Base-by-base conservation (phyloP, 2,888 invertebrate species). In the Synanthedon andrenaeformis region DNA sequence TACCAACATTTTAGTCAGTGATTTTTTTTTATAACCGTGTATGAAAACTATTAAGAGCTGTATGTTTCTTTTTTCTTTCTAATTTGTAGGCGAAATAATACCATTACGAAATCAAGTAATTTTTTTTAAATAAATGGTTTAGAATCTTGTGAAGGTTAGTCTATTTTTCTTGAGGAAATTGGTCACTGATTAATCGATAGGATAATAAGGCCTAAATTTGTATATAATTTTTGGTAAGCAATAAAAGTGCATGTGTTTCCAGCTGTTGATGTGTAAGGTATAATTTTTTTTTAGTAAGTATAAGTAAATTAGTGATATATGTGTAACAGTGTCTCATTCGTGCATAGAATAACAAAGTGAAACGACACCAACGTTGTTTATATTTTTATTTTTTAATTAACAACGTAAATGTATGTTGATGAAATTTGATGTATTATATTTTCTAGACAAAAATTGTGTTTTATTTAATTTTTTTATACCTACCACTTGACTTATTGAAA, bases 361-460 rank as follows among this genome's bases (percentile, higher is more conserved):
- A 17, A 65, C 67, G 62, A 62, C 60, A 59, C 66, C 64, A 65
- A 63, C 69, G 63, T 69, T 72, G 72, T 72, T 35, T 70, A 69
- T 75, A 19, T 74, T 35, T 35, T 35, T 72, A 70, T 71, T 73
- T 73, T 74, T 73, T 69, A 70, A 74, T 72, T 76, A 73, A 71
- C 72, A 70, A 69, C 35, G 35, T 80, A 74, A 72, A 77, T 79
- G 85, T 83, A 79, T 82, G 83, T 85, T 85, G 35, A 35, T 35
- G 79, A 76, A 76, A 82, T 76, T 84, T 79, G 76, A 80, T 81
- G 83, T 86, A 85, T 78, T 82, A 83, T 86, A 84, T 86, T 86
- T 86, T 85, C 73, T 84, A 84, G 81, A 83, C 72, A 80, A 74
- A 59, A 53, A 53, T 58, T 50, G 55, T 62, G 67, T 65, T 60